Percentiles rank a stretch among this genome's conserved stretches.
Evolutionary conservation across 2,797 vertebrate species (phyloP).

Genomic region (Melanotaenia trifasciata): DNA sequence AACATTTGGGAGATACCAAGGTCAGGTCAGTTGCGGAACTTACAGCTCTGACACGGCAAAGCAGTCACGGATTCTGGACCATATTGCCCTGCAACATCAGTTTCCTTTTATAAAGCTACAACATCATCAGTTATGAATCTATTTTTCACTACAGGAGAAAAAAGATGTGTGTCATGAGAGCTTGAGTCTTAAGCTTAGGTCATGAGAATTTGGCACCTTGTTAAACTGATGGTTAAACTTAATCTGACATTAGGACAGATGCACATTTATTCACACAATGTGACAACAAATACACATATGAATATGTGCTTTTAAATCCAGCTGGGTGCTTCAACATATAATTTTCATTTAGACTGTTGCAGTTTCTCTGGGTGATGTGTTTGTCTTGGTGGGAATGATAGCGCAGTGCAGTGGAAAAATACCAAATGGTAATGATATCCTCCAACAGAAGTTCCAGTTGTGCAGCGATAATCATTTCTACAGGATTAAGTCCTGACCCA

Average conservation of each 20-base stretch:
- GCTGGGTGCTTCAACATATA: constrained; percentile 30
- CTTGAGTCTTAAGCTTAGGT: neutral
- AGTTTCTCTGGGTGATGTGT: constrained; percentile 54
- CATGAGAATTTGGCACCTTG: neutral
- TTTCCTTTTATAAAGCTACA: too few species aligned
- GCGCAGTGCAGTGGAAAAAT: constrained; percentile 67
- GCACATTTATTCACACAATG: neutral
- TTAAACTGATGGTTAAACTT: constrained; percentile 6
- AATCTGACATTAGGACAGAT: neutral
- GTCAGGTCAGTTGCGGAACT: too few species aligned
- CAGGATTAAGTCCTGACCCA: constrained; percentile 83
- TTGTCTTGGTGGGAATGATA: constrained; percentile 55
- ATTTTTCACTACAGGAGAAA: too few species aligned
- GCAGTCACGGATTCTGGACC: too few species aligned
- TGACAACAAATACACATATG: constrained; percentile 20
- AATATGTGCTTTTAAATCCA: constrained; percentile 20
- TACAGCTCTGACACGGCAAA: too few species aligned
- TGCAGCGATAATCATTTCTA: constrained; percentile 81
- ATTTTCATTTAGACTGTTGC: constrained; percentile 56
- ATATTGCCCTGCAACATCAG: too few species aligned
- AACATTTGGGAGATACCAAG: too few species aligned
- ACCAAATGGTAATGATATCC: constrained; percentile 78
- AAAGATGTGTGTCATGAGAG: neutral
- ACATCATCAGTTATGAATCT: too few species aligned
- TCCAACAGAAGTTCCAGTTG: constrained; percentile 77